Base-by-base conservation (phyloP, 2,888 invertebrate species). In the Neoaliturus tenellus region DNA sequence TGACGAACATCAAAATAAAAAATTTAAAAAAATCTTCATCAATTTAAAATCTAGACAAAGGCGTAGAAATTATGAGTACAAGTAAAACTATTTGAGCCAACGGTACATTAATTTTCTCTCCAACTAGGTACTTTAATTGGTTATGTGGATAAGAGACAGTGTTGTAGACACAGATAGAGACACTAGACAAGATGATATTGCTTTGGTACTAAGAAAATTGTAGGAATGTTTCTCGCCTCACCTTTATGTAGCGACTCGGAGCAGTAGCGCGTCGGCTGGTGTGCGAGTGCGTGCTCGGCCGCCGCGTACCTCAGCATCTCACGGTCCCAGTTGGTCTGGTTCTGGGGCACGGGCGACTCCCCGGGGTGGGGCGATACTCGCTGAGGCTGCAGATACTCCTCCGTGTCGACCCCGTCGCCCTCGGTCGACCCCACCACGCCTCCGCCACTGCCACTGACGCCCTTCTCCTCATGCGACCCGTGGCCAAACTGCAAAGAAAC, bases 361-460 rank as follows among this genome's bases (percentile, higher is more conserved):
- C 14, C 94, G 90, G 75, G 91, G 92, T 92, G 90, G 93, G 14
- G 94, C 90, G 89, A 92, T 88, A 88, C 93, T 91, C 89, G 91
- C 92, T 95, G 95, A 0, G 98, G 98, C 89, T 97, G 97, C 39
- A 98, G 92, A 89, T 98, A 98, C 89, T 98, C 98, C 87, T 98
- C 98, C 0, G 96, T 96, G 89, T 97, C 97, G 84, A 96, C 94
- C 67, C 58, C 81, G 55, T 85, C 84, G 39, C 55, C 83, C 51
- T 69, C 67, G n/a, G n/a, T n/a, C n/a, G n/a, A n/a, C 25, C 62
- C 62, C 4, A 25, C 78, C n/a, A 71, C 71, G n/a, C 48, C 20
- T 44, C 73, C 73, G 2, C 28, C 17, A 1, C 82, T 20, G 33
- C 20, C 62, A 44, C 31, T 96, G 88, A 94, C 93, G 4, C 94